phyloP scores from a whole-genome alignment of 1,140 invertebrate genomes.

The Drosophila pseudoananassae region DNA sequence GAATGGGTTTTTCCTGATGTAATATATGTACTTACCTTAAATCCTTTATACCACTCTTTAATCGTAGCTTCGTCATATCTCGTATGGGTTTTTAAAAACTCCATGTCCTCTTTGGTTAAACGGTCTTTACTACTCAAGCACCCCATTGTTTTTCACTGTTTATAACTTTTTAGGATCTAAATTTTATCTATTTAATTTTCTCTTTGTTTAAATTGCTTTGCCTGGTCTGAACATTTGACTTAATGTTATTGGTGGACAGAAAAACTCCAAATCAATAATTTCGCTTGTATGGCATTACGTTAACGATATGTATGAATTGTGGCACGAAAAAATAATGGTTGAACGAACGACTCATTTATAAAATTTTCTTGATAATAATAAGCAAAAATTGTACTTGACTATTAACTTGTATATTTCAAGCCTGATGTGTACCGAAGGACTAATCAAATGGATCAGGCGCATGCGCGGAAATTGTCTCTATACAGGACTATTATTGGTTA shows the following conservation, averaged over 20 bases:
- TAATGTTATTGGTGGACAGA: slow-evolving; percentile 47
- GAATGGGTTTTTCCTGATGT: slow-evolving; percentile 24
- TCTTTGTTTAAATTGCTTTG: slow-evolving; percentile 47
- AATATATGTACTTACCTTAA: slow-evolving; percentile 90
- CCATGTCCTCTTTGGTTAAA: slow-evolving; percentile 98
- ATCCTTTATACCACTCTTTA: slow-evolving; percentile 99
- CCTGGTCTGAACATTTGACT: slow-evolving; percentile 57
- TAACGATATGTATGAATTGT: slow-evolving; percentile 72
- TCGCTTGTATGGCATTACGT: slow-evolving; percentile 65
- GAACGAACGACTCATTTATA: slow-evolving; percentile 41
- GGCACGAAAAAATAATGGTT: slow-evolving; percentile 46
- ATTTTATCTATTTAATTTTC: slow-evolving; percentile 54
- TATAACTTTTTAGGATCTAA: slow-evolving; percentile 59
- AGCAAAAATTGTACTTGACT: slow-evolving; percentile 62
- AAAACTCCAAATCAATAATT: slow-evolving; percentile 64
- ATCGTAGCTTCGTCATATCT: slow-evolving; percentile 98
- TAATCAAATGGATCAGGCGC: slow-evolving; percentile 60
- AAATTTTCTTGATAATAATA: slow-evolving; percentile 54
- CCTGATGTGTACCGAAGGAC: slow-evolving; percentile 73
- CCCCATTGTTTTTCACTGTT: slow-evolving; percentile 88
- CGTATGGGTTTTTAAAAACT: slow-evolving; percentile 97
- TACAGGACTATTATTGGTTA: slow-evolving; percentile 78
- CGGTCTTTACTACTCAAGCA: slow-evolving; percentile 97
- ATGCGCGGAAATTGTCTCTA: slow-evolving; percentile 79
- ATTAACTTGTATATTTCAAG: slow-evolving; percentile 69